Evolutionary conservation across 2,113 vertebrate species (phyloP).

Genomic region (Pachycephala philippinensis): DNA sequence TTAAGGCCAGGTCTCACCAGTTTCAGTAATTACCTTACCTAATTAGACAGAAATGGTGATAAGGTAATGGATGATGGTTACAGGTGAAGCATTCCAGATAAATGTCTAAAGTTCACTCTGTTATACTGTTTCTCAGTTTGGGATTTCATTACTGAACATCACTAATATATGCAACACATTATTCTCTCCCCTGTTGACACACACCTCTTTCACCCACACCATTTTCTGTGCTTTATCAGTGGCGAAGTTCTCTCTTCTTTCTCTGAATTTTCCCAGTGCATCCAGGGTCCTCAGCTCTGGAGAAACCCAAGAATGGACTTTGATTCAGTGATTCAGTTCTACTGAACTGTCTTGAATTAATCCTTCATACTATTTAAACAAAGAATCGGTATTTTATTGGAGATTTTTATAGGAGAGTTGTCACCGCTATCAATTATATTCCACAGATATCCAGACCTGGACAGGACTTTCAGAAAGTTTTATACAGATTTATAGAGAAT

Average conservation of each 20-base stretch:
- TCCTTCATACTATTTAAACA: background rate
- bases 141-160: background rate
- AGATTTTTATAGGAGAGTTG: background rate
- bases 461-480: background rate
- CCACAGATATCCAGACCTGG: background rate
- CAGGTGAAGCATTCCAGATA: background rate
- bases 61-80: background rate
- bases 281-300: background rate
- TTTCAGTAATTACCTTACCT: background rate
- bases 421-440: background rate
- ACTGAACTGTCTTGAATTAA: background rate
- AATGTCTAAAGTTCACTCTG: background rate
- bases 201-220: background rate
- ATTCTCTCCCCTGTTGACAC: background rate
- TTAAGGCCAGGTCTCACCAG: background rate
- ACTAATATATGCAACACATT: accelerated
- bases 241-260: background rate
- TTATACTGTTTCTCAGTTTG: background rate
- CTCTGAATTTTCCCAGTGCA: background rate
- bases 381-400: background rate
- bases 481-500: background rate
- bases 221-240: background rate
- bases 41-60: background rate
- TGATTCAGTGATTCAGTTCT: background rate
- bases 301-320: background rate